Conservation (phyloP, 2,888 invertebrate species). For the Campoplex nolae region DNA sequence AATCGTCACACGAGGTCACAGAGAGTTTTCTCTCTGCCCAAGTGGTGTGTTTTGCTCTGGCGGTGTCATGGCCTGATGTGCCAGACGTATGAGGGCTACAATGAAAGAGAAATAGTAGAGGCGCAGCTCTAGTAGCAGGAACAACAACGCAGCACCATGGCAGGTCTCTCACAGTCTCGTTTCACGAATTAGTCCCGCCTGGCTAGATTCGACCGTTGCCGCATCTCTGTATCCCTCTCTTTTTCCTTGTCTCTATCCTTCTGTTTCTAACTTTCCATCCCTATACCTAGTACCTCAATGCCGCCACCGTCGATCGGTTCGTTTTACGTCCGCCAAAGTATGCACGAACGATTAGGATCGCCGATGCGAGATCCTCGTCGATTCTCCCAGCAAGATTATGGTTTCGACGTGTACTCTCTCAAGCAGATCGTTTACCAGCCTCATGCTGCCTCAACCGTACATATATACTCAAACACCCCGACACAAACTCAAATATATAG, state of each 20-base stretch:
- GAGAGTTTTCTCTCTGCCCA: constrained; percentile 9
- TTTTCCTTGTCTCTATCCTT: constrained; percentile 8
- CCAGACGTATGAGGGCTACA: constrained; percentile 55
- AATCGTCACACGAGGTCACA: constrained; percentile 27
- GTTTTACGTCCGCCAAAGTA: constrained; percentile 75
- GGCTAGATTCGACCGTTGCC: constrained; percentile 74
- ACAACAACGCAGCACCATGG: constrained; percentile 51
- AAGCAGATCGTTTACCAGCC: constrained; percentile 63
- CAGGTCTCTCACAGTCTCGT: constrained; percentile 65
- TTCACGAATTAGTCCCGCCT: constrained; percentile 78
- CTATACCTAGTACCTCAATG: constrained; percentile 50
- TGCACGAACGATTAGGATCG: constrained; percentile 83
- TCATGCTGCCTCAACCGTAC: constrained; percentile 46
- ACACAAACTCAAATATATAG: constrained; percentile 6
- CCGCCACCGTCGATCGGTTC: constrained; percentile 60
- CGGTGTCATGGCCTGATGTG: constrained; percentile 56
- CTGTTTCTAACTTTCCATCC: constrained; percentile 24
- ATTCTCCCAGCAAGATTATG: constrained; percentile 80
- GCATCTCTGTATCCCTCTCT: constrained; percentile 43
- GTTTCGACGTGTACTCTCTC: constrained; percentile 78
- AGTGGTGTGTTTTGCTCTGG: constrained; percentile 42
- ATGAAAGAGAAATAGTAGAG: constrained; percentile 56
- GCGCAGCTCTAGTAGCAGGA: constrained; percentile 34
- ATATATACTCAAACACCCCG: constrained; percentile 3
- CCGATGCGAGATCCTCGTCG: constrained; percentile 81